phyloP scores from a whole-genome alignment of 1,140 invertebrate genomes.

The Drosophila tani region DNA sequence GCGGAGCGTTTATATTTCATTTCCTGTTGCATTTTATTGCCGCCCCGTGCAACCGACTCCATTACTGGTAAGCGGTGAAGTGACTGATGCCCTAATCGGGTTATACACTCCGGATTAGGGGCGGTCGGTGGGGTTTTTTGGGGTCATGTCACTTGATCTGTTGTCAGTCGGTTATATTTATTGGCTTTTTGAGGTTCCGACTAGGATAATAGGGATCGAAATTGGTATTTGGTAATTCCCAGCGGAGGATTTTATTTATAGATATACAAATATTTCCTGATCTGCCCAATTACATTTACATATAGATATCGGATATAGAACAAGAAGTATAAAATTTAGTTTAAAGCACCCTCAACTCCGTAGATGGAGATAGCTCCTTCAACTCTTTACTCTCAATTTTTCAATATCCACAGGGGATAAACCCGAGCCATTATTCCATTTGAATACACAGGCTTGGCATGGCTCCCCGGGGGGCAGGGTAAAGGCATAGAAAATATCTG shows the following conservation, averaged over 20 bases:
- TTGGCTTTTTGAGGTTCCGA: background rate
- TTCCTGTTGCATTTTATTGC: conserved; percentile 62
- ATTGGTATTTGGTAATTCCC: too few species aligned
- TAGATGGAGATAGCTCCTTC: too few species aligned
- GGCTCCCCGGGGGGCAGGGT: background rate
- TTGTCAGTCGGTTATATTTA: background rate
- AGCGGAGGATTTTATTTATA: too few species aligned
- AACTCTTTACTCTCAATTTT: too few species aligned
- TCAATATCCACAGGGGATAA: too few species aligned
- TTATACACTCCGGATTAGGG: conserved; percentile 1
- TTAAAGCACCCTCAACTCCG: too few species aligned
- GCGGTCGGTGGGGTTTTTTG: too few species aligned
- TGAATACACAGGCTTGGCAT: background rate
- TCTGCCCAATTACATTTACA: too few species aligned
- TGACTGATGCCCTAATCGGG: conserved; percentile 21
- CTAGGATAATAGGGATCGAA: too few species aligned
- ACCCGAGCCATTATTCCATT: background rate
- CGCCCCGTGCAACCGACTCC: conserved; percentile 18
- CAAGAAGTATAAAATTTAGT: background rate
- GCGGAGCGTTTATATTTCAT: conserved; percentile 56
- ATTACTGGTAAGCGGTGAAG: conserved; percentile 2
- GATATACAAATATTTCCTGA: too few species aligned
- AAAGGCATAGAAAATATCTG: background rate
- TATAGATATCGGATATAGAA: too few species aligned
- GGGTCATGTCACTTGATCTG: background rate